These are phyloP conservation scores for Lymantria monacha DNA, from an alignment of 2,888 invertebrate species.

Conservation along the genomic window DNA sequence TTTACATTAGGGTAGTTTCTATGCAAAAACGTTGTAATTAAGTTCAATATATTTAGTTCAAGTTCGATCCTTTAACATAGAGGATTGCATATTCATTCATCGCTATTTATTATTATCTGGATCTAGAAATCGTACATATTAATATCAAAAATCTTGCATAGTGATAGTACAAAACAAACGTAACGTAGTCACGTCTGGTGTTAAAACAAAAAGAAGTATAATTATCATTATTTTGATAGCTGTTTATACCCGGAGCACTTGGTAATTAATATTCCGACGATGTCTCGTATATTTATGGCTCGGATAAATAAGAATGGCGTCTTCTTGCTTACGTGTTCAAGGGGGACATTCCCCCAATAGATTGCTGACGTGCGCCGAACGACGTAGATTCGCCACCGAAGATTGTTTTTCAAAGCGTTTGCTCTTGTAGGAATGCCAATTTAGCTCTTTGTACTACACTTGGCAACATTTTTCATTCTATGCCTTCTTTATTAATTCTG, in stretches of 20 bases:
- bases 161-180: no score
- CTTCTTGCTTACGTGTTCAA: constrained; percentile 41
- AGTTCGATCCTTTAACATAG: no score
- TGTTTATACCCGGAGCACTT: constrained; percentile 1
- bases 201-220: no score
- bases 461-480: neutral
- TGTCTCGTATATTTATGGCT: constrained; percentile 27
- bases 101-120: no score
- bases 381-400: constrained; percentile 32
- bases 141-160: no score
- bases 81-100: no score
- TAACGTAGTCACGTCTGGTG: no score
- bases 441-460: constrained; percentile 7
- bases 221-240: neutral
- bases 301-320: constrained; percentile 28
- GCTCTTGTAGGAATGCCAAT: constrained; percentile 32
- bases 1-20: no score
- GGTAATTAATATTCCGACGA: constrained; percentile 23
- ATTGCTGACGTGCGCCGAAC: constrained; percentile 44
- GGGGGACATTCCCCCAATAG: constrained; percentile 15
- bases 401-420: constrained; percentile 44
- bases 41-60: no score
- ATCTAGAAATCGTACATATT: no score
- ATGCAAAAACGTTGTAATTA: no score
- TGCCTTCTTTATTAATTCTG: neutral